These are phyloP conservation scores for fruit fly (Drosophila melanogaster) DNA, from an alignment of 1,140 invertebrate species.

Conservation along the genomic window DNA sequence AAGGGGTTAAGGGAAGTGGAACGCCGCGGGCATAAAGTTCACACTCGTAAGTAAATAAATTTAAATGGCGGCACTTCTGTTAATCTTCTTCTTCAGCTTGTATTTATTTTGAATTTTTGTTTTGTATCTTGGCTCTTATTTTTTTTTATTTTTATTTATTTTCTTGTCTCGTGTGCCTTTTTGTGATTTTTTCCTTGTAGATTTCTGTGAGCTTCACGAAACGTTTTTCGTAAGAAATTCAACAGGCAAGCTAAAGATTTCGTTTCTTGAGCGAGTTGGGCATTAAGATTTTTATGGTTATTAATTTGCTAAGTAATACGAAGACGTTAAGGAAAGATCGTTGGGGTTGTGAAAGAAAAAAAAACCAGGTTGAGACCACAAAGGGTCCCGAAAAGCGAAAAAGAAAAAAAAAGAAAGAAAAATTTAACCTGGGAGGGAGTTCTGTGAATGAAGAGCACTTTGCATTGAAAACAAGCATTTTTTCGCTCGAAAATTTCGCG, in stretches of 20 bases:
- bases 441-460: slow-evolving; percentile 81
- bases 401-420: slow-evolving; percentile 19
- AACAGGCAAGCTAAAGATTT: slow-evolving; percentile 79
- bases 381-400: slow-evolving; percentile 22
- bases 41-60: slow-evolving; percentile 83
- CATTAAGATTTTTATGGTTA: slow-evolving; percentile 83
- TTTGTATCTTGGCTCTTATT: not conserved
- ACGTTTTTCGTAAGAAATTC: slow-evolving; percentile 80
- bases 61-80: slow-evolving; percentile 82
- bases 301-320: slow-evolving; percentile 82
- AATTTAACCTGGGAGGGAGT: slow-evolving; percentile 44
- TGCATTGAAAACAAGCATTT: slow-evolving; percentile 60
- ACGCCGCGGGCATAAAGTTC: slow-evolving; percentile 80
- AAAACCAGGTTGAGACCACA: slow-evolving; percentile 16
- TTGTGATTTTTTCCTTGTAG: slow-evolving; percentile 19
- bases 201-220: slow-evolving; percentile 46
- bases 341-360: slow-evolving; percentile 12
- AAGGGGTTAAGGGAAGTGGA: slow-evolving; percentile 30
- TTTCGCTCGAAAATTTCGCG: slow-evolving; percentile 13
- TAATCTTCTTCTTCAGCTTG: slow-evolving; percentile 60
- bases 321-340: slow-evolving; percentile 50
- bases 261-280: slow-evolving; percentile 68
- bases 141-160: not conserved
- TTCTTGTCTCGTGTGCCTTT: not conserved
- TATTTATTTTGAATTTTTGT: slow-evolving; percentile 51